Conservation (phyloP, 2,113 vertebrate species). For the Motacilla tschutschensis region DNA sequence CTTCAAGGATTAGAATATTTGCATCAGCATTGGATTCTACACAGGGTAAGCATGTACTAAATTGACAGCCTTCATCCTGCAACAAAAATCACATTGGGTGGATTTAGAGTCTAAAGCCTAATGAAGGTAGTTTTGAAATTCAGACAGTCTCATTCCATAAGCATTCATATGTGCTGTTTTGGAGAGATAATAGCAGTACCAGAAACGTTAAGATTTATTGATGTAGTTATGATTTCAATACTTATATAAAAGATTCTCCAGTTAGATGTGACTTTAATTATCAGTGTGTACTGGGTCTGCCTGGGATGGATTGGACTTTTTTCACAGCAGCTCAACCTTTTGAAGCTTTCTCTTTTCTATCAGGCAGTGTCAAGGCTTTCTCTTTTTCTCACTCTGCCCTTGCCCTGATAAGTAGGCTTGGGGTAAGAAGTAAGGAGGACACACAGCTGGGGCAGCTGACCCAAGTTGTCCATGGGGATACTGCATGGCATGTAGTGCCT, state of each 20-base stretch:
- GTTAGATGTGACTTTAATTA: background rate
- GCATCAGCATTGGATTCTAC: conserved; percentile 94
- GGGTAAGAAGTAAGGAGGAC: background rate
- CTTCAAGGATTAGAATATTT: conserved; percentile 96
- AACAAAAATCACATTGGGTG: background rate
- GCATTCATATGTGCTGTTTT: background rate
- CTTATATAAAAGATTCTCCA: background rate
- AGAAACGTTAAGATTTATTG: background rate
- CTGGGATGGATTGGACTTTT: background rate
- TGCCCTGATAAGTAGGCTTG: background rate
- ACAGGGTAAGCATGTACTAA: conserved; percentile 82
- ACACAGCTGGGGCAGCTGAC: background rate
- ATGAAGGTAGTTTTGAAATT: background rate
- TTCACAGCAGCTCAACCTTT: background rate
- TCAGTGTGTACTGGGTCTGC: background rate
- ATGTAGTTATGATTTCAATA: background rate
- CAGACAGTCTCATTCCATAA: background rate
- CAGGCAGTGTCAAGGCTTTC: background rate
- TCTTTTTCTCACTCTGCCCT: background rate
- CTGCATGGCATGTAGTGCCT: fast-evolving
- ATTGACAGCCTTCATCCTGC: background rate
- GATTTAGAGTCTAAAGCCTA: background rate
- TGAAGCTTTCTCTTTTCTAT: background rate
- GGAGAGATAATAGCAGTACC: background rate
- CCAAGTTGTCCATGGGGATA: background rate